These are phyloP conservation scores for Actinernus sp. DNA, from an alignment of 92 coral and sea anemone species.

Conservation along the genomic window DNA sequence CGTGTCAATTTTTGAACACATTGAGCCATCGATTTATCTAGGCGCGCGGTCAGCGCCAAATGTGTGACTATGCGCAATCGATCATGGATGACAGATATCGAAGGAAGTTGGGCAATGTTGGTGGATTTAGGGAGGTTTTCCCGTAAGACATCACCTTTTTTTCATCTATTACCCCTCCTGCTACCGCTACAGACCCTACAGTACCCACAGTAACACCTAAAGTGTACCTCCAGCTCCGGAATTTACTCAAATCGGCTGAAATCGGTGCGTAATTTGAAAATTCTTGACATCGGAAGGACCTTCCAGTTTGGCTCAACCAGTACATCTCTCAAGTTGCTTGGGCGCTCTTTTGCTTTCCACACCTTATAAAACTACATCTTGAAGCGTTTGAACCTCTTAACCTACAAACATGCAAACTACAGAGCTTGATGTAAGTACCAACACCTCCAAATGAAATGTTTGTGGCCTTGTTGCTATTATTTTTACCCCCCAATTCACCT, in stretches of 20 bases:
- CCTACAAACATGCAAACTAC: conserved; percentile 63
- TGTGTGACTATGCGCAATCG: conserved; percentile 69
- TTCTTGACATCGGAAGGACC: conserved; percentile 5
- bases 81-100: conserved; percentile 64
- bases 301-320: neutral
- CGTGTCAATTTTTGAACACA: too few species aligned
- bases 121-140: conserved; percentile 39
- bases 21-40: too few species aligned
- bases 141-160: conserved; percentile 11
- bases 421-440: conserved; percentile 60
- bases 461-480: neutral
- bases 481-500: neutral
- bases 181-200: neutral
- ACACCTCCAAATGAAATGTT: neutral
- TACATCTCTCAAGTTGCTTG: conserved; percentile 15
- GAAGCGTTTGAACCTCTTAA: neutral
- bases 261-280: neutral
- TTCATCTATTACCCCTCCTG: neutral
- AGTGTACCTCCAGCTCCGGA: neutral
- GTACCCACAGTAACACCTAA: neutral
- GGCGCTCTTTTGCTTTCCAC: conserved; percentile 14
- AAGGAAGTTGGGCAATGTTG: conserved; percentile 79
- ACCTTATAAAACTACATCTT: neutral
- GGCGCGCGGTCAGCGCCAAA: too few species aligned
- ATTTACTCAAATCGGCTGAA: neutral